Evolutionary conservation across 2,797 vertebrate genomes (phyloP).

Genomic region (Phoxinus dragarum): DNA sequence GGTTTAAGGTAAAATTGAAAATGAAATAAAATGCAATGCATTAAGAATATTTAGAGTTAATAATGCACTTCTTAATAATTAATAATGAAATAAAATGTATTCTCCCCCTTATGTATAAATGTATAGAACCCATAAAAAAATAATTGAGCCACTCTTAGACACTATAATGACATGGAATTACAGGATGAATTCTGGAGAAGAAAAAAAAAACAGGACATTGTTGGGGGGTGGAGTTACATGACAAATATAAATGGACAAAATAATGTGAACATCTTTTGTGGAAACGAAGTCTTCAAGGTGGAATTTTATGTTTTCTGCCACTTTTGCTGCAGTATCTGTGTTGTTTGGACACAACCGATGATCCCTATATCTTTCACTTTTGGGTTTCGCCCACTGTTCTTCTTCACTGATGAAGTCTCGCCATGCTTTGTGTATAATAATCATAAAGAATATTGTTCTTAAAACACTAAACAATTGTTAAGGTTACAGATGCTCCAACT

Average conservation of each 20-base stretch:
- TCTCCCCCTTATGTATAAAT: too few relatives aligned
- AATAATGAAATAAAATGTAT: too few relatives aligned
- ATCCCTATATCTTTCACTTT: background rate
- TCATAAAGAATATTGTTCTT: background rate
- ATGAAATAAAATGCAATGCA: too few relatives aligned
- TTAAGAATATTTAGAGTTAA: too few relatives aligned
- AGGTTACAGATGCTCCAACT: too few relatives aligned
- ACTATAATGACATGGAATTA: background rate
- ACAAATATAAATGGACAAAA: background rate
- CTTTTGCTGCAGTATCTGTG: background rate
- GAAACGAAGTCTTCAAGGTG: background rate
- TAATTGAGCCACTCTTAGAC: too few relatives aligned
- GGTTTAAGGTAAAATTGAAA: too few relatives aligned
- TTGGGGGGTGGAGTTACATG: background rate
- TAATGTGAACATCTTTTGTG: too few relatives aligned
- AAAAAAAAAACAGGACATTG: background rate
- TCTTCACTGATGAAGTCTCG: background rate
- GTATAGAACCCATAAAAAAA: too few relatives aligned
- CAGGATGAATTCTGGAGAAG: background rate
- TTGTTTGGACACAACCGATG: background rate
- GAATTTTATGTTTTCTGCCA: background rate
- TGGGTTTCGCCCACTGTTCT: background rate
- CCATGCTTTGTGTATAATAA: background rate
- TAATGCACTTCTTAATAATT: too few relatives aligned
- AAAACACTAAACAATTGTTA: too few relatives aligned